Base-by-base conservation (phyloP, 2,113 vertebrate genomes). In the Grallaria varia region DNA sequence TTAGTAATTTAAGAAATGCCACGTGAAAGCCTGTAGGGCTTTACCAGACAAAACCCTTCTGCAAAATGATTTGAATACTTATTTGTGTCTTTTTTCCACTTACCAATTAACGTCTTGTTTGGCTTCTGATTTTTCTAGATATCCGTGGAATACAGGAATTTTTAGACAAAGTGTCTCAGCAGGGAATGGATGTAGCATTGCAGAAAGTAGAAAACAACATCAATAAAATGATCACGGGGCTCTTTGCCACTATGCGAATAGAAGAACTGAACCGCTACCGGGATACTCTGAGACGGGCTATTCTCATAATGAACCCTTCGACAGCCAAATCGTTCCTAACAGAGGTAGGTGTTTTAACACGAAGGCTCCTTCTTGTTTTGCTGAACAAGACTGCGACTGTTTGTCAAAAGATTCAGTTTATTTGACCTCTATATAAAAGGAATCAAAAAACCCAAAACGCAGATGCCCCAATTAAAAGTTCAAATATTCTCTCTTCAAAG, bases 121-220 rank as follows among this genome's bases (percentile, higher is more conserved):
- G 67, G 2, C 72, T 97, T 98, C 96, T 97, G 56, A 72, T 98
- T 72, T 98, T 97, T 84, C 87, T 96, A 99, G 99, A 99, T 98
- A 99, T 99, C 95, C 99, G 99, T 75, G 99, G 99, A 79, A 99
- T 99, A 97, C 99, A 99, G 95, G 99, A 99, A 91, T 99, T 99
- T 97, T 97, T 99, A 97, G 99, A 99, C 98, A 98, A 98, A 98
- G 98, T 99, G 0, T 99, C 99, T 90, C 99, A 99, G 97, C 99
- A 99, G 91, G 99, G 99, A 81, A 99, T 99, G 99, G 99, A 99
- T 60, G 99, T 99, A 66, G 99, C 99, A n/a, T 98, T 99, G 88
- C 99, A 99, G 97, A 99, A 99, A 95, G 99, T 99, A 87, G 99
- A 99, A 97, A 99, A 99, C 89, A 99, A 99, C 91, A 99, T 99